Conservation (phyloP, 2,797 vertebrate genomes). For the Ctenopoma kingsleyae region DNA sequence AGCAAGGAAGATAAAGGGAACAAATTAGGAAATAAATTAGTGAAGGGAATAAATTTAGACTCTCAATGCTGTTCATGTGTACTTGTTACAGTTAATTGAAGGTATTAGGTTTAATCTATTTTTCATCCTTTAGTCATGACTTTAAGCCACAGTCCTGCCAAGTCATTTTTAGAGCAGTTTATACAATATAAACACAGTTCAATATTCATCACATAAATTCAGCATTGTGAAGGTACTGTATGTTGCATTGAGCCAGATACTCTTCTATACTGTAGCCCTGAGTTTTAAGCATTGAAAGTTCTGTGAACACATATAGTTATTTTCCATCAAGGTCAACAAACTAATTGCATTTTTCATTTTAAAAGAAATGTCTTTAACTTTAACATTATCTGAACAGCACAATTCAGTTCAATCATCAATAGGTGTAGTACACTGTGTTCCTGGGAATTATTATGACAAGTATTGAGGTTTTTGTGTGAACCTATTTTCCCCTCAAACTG, state of each 20-base stretch:
- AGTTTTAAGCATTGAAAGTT: constrained; percentile 11
- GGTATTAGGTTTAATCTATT: constrained; percentile 15
- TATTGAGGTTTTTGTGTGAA: constrained; percentile 14
- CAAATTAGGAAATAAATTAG: constrained; percentile 27
- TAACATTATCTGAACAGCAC: neutral
- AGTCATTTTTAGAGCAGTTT: neutral
- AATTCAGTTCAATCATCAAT: constrained; percentile 12
- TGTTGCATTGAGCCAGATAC: neutral
- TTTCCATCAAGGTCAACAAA: constrained; percentile 32
- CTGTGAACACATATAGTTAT: constrained; percentile 11
- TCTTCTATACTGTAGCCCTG: neutral
- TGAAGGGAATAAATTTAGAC: constrained; percentile 20
- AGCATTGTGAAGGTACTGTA: neutral
- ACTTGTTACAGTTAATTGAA: constrained; percentile 14
- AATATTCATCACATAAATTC: constrained; percentile 2
- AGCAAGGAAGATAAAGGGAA: constrained; percentile 15
- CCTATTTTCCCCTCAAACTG: constrained; percentile 34
- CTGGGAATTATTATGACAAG: constrained; percentile 35
- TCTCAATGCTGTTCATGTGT: constrained; percentile 3
- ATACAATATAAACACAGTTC: neutral
- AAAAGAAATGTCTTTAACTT: constrained; percentile 4
- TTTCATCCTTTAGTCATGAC: constrained; percentile 7
- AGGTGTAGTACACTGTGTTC: constrained; percentile 1
- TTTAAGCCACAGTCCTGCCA: neutral
- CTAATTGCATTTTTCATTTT: constrained; percentile 28